Percentiles rank a stretch among this genome's conserved stretches.
Evolutionary conservation across 2,888 invertebrate species (phyloP).

Genomic region (Litoditis marina): DNA sequence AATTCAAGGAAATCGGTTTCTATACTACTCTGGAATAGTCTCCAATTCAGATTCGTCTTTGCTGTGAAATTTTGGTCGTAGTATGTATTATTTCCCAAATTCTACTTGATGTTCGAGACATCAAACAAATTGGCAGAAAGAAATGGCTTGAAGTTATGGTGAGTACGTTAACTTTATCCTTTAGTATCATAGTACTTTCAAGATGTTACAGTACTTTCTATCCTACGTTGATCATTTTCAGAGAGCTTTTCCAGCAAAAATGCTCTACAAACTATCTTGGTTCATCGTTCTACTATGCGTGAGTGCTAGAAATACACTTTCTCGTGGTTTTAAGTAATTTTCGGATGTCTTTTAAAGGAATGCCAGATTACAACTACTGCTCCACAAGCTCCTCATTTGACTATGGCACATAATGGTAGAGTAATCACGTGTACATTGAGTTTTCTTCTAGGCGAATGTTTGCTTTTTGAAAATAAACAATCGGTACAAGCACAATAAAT

Average conservation of each 20-base stretch:
- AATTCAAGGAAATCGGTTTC: too few species aligned
- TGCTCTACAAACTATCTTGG: slow-evolving; percentile 90
- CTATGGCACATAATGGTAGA: too few species aligned
- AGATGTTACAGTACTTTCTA: too few species aligned
- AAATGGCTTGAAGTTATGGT: slow-evolving; percentile 80
- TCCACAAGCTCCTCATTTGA: too few species aligned
- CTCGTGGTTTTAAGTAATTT: too few species aligned
- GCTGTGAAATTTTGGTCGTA: slow-evolving; percentile 45
- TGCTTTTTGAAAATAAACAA: too few species aligned
- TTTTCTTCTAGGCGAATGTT: too few species aligned
- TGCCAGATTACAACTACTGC: too few species aligned
- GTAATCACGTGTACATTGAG: too few species aligned
- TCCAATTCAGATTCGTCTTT: slow-evolving; percentile 36
- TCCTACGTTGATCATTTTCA: slow-evolving; percentile 64
- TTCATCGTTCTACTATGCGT: slow-evolving; percentile 81
- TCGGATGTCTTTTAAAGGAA: too few species aligned
- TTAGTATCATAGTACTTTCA: not conserved
- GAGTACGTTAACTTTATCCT: not conserved
- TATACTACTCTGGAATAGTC: not conserved
- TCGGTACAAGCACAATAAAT: too few species aligned
- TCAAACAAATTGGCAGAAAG: slow-evolving; percentile 47
- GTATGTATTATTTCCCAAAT: slow-evolving; percentile 44
- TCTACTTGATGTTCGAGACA: slow-evolving; percentile 44
- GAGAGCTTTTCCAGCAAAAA: slow-evolving; percentile 83
- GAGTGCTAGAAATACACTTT: slow-evolving; percentile 69